Evolutionary conservation across 2,113 vertebrate genomes (phyloP).

Genomic region (Cercocebus atys): DNA sequence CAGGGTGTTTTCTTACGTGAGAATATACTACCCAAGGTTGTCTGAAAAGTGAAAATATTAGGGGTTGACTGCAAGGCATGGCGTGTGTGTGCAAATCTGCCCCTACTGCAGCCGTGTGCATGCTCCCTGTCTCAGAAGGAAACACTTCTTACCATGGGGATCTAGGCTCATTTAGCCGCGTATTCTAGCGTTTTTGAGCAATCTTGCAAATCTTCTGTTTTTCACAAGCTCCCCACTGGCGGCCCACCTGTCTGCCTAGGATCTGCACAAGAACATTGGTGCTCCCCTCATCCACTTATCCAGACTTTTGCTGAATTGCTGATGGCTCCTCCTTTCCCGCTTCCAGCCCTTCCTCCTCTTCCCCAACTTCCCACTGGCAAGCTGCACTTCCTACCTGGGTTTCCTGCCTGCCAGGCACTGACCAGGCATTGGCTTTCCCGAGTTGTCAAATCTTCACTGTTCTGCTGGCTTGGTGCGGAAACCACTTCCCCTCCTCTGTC

Average conservation of each 20-base stretch:
- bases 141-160: neutral
- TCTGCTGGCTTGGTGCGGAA: neutral
- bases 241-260: neutral
- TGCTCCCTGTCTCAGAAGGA: neutral
- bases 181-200: neutral
- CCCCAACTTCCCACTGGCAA: too few relatives aligned
- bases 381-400: too few relatives aligned
- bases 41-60: conserved; percentile 24
- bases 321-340: neutral
- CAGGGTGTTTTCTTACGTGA: neutral
- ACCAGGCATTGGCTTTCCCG: too few relatives aligned
- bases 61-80: conserved; percentile 24
- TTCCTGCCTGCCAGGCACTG: neutral
- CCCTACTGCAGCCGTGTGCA: rapidly evolving
- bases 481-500: too few relatives aligned
- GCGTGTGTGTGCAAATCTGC: neutral
- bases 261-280: neutral
- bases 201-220: neutral
- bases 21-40: neutral
- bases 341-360: too few relatives aligned
- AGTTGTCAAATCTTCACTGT: too few relatives aligned
- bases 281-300: neutral
- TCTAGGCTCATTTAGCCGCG: neutral
- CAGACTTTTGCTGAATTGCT: too few relatives aligned
- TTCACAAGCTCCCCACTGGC: neutral